Evolutionary conservation across 2,888 invertebrate genomes (phyloP).

Genomic region (Rhagonycha fulva): DNA sequence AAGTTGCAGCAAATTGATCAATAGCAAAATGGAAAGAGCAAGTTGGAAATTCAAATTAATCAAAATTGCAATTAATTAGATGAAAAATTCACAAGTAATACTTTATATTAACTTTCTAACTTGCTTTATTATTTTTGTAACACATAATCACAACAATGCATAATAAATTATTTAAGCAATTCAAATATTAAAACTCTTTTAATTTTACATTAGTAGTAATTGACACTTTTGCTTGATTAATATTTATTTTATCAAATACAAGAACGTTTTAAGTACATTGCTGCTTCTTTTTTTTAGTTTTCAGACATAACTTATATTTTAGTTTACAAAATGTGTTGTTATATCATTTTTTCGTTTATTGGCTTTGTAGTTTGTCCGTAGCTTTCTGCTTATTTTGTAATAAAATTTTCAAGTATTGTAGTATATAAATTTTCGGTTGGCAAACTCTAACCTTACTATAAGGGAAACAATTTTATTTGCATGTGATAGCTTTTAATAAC

Average conservation of each 20-base stretch:
- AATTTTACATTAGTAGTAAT: constrained; percentile 24
- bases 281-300: constrained; percentile 3
- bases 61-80: not conserved
- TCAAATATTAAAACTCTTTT: not conserved
- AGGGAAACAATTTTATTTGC: constrained; percentile 53
- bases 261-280: constrained; percentile 20
- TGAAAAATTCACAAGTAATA: not conserved
- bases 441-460: constrained; percentile 57
- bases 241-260: constrained; percentile 17
- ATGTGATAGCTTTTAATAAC: constrained; percentile 33
- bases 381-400: constrained; percentile 49
- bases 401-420: constrained; percentile 43
- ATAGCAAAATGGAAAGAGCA: constrained; percentile 9
- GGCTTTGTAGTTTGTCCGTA: constrained; percentile 43
- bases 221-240: constrained; percentile 28
- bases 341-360: constrained; percentile 32
- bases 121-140: constrained; percentile 17
- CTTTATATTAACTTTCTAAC: constrained; percentile 8
- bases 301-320: not conserved
- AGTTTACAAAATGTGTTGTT: constrained; percentile 22
- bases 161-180: constrained; percentile 7
- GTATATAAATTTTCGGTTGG: constrained; percentile 47
- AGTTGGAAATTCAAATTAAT: constrained; percentile 9
- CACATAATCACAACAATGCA: constrained; percentile 19
- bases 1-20: constrained; percentile 21